A percentile compares a stretch with the other conserved stretches of the same genome.
These are phyloP conservation scores for Netelia melanura DNA, from an alignment of 2,888 invertebrate genomes.

Conservation along the genomic window DNA sequence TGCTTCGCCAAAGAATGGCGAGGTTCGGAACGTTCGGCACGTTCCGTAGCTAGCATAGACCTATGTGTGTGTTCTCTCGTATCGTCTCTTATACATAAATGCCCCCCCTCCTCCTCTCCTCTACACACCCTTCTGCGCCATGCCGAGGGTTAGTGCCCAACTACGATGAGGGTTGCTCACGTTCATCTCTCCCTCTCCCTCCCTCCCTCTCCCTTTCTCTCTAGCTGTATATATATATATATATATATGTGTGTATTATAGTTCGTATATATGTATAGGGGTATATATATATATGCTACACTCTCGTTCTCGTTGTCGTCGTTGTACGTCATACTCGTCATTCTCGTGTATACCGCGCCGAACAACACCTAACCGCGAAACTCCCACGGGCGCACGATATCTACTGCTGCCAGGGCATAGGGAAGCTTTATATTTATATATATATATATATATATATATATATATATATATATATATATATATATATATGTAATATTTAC, in stretches of 20 bases:
- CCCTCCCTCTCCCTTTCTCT: not conserved
- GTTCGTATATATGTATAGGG: no score
- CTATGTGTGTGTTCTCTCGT: conserved; percentile 20
- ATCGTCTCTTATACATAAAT: conserved; percentile 41
- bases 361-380: conserved; percentile 58
- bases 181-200: not conserved
- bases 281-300: conserved; percentile 4
- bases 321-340: conserved; percentile 17
- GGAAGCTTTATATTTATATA: not conserved
- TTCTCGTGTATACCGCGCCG: conserved; percentile 28
- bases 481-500: not conserved
- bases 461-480: not conserved
- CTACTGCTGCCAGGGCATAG: conserved; percentile 60
- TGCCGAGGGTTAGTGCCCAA: conserved; percentile 49
- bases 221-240: conserved; percentile 17
- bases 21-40: conserved; percentile 48
- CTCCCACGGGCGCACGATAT: conserved; percentile 65
- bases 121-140: not conserved
- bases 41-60: conserved; percentile 28
- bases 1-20: conserved; percentile 20
- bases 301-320: conserved; percentile 56
- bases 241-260: no score
- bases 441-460: not conserved
- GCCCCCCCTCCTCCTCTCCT: not conserved
- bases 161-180: conserved; percentile 50